Conservation (phyloP, 1,140 invertebrate species). For the Brevipalpus yothersi region DNA sequence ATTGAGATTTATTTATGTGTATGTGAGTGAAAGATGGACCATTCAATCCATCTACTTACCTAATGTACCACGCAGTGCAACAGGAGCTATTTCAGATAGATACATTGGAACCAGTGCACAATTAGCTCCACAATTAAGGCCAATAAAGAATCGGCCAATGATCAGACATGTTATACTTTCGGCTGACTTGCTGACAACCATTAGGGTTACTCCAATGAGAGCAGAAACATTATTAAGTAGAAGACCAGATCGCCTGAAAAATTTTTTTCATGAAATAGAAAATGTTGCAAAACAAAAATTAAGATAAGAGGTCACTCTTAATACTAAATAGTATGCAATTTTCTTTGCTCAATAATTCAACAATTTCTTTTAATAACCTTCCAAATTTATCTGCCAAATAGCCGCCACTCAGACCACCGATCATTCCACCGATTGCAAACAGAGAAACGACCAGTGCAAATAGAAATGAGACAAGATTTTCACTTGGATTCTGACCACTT, state of each 20-base stretch:
- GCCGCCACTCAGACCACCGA: background rate
- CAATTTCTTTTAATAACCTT: background rate
- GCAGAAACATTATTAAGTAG: constrained; percentile 84
- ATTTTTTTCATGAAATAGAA: background rate
- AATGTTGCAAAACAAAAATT: background rate
- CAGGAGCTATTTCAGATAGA: constrained; percentile 81
- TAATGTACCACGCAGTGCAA: constrained; percentile 60
- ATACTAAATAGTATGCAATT: background rate
- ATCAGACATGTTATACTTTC: constrained; percentile 87
- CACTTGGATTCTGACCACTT: too few species aligned
- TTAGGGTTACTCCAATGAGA: constrained; percentile 67
- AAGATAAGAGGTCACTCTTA: background rate
- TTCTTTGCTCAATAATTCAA: background rate
- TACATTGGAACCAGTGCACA: constrained; percentile 91
- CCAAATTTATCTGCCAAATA: background rate
- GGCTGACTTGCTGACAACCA: constrained; percentile 76
- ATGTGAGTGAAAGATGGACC: too few species aligned
- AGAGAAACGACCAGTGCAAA: background rate
- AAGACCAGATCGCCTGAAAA: constrained; percentile 63
- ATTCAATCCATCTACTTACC: constrained; percentile 25
- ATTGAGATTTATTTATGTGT: background rate
- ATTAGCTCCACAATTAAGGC: constrained; percentile 83
- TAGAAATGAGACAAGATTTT: too few species aligned
- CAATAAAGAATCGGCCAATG: constrained; percentile 84
- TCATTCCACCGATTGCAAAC: background rate